These are phyloP conservation scores for Pelobates cultripes DNA, from an alignment of 2,797 vertebrate species.

Conservation along the genomic window DNA sequence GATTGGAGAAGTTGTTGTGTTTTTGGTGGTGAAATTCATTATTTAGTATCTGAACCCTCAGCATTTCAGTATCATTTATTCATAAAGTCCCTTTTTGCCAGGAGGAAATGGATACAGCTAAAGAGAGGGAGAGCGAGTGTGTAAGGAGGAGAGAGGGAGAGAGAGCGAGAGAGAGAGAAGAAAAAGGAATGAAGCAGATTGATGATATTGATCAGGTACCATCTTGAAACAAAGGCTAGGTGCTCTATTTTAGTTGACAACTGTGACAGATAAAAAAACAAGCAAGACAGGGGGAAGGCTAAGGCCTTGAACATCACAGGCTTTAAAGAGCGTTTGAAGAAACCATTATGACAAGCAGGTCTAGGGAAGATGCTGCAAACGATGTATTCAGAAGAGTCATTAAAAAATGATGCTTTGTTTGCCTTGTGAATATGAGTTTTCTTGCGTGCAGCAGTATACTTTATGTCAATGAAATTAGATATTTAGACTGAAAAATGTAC, in stretches of 20 bases:
- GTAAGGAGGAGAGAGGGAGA: constrained; percentile 64
- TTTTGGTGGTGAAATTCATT: constrained; percentile 99
- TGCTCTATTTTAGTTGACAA: constrained; percentile 88
- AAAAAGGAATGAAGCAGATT: constrained; percentile 85
- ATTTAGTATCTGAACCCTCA: constrained; percentile 99
- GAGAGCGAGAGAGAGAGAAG: constrained; percentile 67
- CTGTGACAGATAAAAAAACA: constrained; percentile 90
- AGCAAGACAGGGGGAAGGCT: constrained; percentile 85
- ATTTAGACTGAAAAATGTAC: constrained; percentile 64
- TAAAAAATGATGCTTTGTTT: constrained; percentile 97
- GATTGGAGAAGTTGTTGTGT: constrained; percentile 99
- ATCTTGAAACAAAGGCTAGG: constrained; percentile 95
- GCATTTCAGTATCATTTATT: constrained; percentile 99
- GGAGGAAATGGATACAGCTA: constrained; percentile 99
- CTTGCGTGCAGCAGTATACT: constrained; percentile 73
- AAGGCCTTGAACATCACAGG: constrained; percentile 92
- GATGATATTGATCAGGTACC: constrained; percentile 99
- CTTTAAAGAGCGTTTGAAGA: constrained; percentile 85
- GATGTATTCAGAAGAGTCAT: constrained; percentile 91
- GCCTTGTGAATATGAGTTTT: constrained; percentile 87
- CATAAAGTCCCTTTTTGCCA: constrained; percentile 99
- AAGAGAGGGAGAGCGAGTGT: constrained; percentile 78
- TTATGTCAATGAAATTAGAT: constrained; percentile 72
- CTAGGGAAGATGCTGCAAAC: constrained; percentile 80
- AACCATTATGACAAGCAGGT: constrained; percentile 87